Base-by-base conservation (phyloP, 2,888 invertebrate species). In the Rhagophthalmus giganteus region DNA sequence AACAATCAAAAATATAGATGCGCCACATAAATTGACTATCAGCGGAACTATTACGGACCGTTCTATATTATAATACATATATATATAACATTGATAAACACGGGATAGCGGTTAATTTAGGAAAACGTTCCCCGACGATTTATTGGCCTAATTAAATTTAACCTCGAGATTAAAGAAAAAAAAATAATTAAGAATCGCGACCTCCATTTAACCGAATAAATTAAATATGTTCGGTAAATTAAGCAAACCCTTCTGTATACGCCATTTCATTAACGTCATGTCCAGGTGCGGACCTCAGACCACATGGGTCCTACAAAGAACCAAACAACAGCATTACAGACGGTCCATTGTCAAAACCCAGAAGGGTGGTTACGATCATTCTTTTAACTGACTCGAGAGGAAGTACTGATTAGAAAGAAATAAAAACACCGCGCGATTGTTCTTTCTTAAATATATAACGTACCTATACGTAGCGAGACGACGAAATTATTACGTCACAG, bases 201-300 rank as follows among this genome's bases (percentile, higher is more conserved):
- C n/a, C n/a, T n/a, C n/a, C n/a, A n/a, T n/a, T n/a, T n/a, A n/a
- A n/a, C n/a, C n/a, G n/a, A n/a, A n/a, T n/a, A n/a, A n/a, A n/a
- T n/a, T n/a, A n/a, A n/a, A n/a, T n/a, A 45, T 58, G 57, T 62
- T 50, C 61, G 55, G 61, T 63, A 65, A 64, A 65, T 65, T 63
- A 62, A 60, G 52, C 60, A 60, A 61, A 56, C 58, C 59, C 59
- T 59, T 62, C 44, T 55, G 51, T 45, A 55, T 54, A 57, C 54
- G 53, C 59, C 58, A 61, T 58, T 57, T 47, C 55, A 48, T 52
- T 53, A 52, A 51, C 37, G 53, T 39, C 38, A 40, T 55, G 60
- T 64, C 65, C 65, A 65, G 65, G 65, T 65, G 65, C 35, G 48
- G 47, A 48, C 57, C 55, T 33, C 20, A 38, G 53, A 51, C 46